These are phyloP conservation scores for Acipenser oxyrinchus DNA, from an alignment of 2,797 vertebrate genomes.

Conservation along the genomic window DNA sequence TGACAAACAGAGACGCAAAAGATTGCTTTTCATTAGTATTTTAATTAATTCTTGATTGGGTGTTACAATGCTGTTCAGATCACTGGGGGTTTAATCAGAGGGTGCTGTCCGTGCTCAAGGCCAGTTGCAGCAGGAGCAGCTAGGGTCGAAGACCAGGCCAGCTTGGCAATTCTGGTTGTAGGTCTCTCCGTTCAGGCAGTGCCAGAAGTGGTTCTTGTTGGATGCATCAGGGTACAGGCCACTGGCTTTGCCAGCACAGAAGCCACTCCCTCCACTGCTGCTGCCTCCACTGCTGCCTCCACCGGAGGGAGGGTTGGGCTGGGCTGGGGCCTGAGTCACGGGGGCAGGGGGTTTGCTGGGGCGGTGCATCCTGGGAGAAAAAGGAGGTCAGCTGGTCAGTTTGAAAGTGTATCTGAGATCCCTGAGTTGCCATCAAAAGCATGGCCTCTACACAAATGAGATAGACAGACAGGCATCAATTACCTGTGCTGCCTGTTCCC, in stretches of 20 bases:
- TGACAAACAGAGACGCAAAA: too few species aligned
- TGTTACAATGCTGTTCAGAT: conserved; percentile 13
- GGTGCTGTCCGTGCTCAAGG: conserved; percentile 15
- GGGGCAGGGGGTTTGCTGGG: conserved; percentile 18
- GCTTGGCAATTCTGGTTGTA: conserved; percentile 36
- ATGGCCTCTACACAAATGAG: too few species aligned
- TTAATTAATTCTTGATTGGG: conserved; percentile 8
- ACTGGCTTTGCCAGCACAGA: conserved; percentile 54
- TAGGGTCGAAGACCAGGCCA: conserved; percentile 48
- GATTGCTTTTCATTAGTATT: not conserved
- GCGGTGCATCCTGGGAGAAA: conserved; percentile 26
- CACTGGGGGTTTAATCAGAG: conserved; percentile 2
- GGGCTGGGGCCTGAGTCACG: conserved; percentile 18
- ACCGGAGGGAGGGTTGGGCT: conserved; percentile 16
- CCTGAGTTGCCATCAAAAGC: too few species aligned
- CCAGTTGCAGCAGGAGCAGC: conserved; percentile 66
- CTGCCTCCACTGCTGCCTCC: conserved; percentile 18
- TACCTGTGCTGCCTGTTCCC: conserved; percentile 31
- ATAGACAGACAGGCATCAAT: not conserved
- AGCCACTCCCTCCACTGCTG: conserved; percentile 34
- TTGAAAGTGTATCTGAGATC: too few species aligned
- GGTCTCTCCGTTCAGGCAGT: conserved; percentile 39
- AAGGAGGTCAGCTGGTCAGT: conserved; percentile 4
- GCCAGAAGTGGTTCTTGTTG: conserved; percentile 53
- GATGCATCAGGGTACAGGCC: conserved; percentile 51